These are phyloP conservation scores for Carettochelys insculpta DNA, from an alignment of 2,113 vertebrate species.

Conservation along the genomic window DNA sequence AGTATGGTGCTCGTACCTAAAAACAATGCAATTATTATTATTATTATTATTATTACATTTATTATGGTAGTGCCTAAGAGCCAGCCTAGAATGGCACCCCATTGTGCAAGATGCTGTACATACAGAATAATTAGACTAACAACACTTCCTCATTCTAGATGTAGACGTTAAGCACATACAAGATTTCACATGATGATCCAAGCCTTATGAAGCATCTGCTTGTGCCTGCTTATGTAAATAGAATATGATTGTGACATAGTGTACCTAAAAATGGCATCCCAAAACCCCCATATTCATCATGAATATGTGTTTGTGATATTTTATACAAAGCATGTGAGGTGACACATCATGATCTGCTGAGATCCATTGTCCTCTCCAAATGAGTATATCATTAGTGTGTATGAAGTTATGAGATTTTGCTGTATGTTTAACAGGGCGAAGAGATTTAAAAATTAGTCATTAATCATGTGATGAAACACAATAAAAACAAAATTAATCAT, in stretches of 20 bases:
- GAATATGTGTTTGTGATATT: too few relatives aligned
- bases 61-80: not conserved
- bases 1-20: not conserved
- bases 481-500: too few relatives aligned
- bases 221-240: not conserved
- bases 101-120: not conserved
- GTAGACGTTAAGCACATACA: not conserved
- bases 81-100: not conserved
- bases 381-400: too few relatives aligned
- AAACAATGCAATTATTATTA: constrained; percentile 5
- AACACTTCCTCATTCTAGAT: not conserved
- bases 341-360: too few relatives aligned
- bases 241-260: not conserved
- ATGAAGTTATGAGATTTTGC: too few relatives aligned
- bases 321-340: too few relatives aligned
- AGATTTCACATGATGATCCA: not conserved
- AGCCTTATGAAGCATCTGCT: not conserved
- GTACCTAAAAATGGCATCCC: too few relatives aligned
- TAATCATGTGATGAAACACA: too few relatives aligned
- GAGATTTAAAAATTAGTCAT: too few relatives aligned
- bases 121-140: not conserved
- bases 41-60: not conserved
- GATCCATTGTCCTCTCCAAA: too few relatives aligned
- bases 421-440: too few relatives aligned
- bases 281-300: too few relatives aligned